These are phyloP conservation scores for Hipparchia semele DNA, from an alignment of 2,888 invertebrate genomes.

Conservation along the genomic window DNA sequence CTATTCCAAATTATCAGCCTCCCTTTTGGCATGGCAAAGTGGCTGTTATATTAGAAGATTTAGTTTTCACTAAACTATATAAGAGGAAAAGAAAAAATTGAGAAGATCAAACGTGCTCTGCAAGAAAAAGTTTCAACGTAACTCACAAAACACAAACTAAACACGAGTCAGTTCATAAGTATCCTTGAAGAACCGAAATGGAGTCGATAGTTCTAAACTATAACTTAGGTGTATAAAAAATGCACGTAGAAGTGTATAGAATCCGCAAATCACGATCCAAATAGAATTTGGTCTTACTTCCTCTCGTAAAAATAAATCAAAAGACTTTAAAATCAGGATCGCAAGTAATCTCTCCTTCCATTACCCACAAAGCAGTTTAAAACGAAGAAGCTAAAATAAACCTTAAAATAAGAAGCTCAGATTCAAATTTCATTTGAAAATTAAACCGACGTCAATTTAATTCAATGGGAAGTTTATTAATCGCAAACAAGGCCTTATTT, in stretches of 20 bases:
- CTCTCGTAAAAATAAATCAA: slow-evolving; percentile 69
- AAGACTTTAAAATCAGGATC: slow-evolving; percentile 66
- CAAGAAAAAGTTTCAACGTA: too few relatives aligned
- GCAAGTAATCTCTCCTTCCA: slow-evolving; percentile 59
- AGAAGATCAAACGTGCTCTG: too few relatives aligned
- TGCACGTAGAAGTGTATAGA: slow-evolving; percentile 33
- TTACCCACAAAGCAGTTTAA: slow-evolving; percentile 45
- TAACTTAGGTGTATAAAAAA: slow-evolving; percentile 24
- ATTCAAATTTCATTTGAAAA: slow-evolving; percentile 47
- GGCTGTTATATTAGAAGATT: too few relatives aligned
- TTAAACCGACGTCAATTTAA: slow-evolving; percentile 42
- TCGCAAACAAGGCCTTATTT: slow-evolving; percentile 55
- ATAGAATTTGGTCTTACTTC: slow-evolving; percentile 57
- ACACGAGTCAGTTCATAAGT: neutral
- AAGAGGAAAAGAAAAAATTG: too few relatives aligned
- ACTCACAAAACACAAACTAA: neutral
- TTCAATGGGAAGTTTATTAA: slow-evolving; percentile 45
- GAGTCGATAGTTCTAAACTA: neutral
- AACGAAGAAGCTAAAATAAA: slow-evolving; percentile 48
- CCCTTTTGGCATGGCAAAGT: too few relatives aligned
- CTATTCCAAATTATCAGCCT: too few relatives aligned
- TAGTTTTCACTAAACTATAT: too few relatives aligned
- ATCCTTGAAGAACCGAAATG: slow-evolving; percentile 2
- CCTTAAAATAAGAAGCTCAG: slow-evolving; percentile 49
- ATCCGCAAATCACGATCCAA: slow-evolving; percentile 48